A percentile compares a stretch with the other conserved stretches of the same genome.
Evolutionary conservation across 2,797 vertebrate genomes (phyloP).

Genomic region (Pseudopleuronectes americanus): DNA sequence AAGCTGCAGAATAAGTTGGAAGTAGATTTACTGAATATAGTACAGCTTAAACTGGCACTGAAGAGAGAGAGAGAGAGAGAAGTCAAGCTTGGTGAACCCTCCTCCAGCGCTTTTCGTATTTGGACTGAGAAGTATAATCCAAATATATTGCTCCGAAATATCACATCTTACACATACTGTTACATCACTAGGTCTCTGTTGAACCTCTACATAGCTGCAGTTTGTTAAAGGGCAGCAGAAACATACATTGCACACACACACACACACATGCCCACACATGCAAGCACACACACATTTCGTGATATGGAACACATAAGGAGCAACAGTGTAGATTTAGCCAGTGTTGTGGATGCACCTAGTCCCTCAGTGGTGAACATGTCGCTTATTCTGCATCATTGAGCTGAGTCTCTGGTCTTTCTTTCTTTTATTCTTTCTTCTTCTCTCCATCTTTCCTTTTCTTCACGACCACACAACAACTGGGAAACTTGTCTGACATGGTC

Average conservation of each 20-base stretch:
- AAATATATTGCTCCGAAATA: conserved; percentile 67
- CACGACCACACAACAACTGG: too few species aligned
- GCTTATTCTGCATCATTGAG: too few species aligned
- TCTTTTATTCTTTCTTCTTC: too few species aligned
- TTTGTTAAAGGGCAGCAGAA: conserved; percentile 43
- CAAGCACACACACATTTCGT: background rate
- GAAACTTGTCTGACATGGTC: too few species aligned
- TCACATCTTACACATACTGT: conserved; percentile 54
- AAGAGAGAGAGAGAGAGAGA: conserved; percentile 50
- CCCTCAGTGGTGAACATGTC: too few species aligned
- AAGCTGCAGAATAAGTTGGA: conserved; percentile 71
- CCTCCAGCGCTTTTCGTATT: conserved; percentile 49
- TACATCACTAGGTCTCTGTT: conserved; percentile 60
- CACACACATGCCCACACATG: background rate
- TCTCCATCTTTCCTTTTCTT: too few species aligned
- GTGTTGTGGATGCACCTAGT: too few species aligned
- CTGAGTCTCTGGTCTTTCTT: too few species aligned
- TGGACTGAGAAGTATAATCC: conserved; percentile 57
- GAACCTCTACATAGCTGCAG: conserved; percentile 28
- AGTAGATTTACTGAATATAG: conserved; percentile 77
- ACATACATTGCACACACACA: background rate
- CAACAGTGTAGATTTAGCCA: too few species aligned
- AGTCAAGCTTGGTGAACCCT: conserved; percentile 63
- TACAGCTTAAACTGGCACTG: conserved; percentile 65
- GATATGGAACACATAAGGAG: too few species aligned